Base-by-base conservation (phyloP, 2,888 invertebrate species). In the Morpho deidamia region DNA sequence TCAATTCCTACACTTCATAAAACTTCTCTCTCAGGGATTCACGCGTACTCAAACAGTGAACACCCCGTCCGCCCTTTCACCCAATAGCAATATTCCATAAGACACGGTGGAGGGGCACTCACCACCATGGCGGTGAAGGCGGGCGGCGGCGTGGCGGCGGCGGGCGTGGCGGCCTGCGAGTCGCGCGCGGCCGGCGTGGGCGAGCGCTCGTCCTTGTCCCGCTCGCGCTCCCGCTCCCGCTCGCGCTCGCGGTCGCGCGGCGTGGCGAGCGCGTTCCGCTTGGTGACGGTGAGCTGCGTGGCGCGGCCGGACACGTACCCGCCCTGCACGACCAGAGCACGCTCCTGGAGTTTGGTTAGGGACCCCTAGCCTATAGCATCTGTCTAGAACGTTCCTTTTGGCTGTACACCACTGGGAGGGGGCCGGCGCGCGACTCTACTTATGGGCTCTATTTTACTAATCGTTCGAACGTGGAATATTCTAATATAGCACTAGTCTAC, bases 201-300 rank as follows among this genome's bases (percentile, higher is more conserved):
- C 51, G 65, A 66, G 35, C 66, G 56, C 83, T 91, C 72, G 75
- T 94, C 94, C 72, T 95, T 95, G 66, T 76, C 75, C 57, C 72
- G 7, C 65, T 76, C 75, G 58, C 72, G 7, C 65, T 76, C 75
- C 58, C 72, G 7, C 65, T 69, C 40, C 62, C 73, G 43, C 66
- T 66, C 65, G 69, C 77, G n/a, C 61, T 46, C 56, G 89, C 83
- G 83, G 90, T 72, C 78, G 88, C 94, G 93, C 51, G 54, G 57
- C 51, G 69, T 72, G 50, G 88, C 88, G 61, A 97, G 90, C 50
- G 97, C 93, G 87, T 97, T 97, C 48, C 93, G 94, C 86, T 95
- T 95, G 39, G 71, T 81, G 52, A 96, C 94, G 74, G 94, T 94
- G 44, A 97, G 90, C 66, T 89, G 87, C 71, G 81, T 83, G 61